These are phyloP conservation scores for Machimus rusticus DNA, from an alignment of 2,888 invertebrate genomes.

Conservation along the genomic window DNA sequence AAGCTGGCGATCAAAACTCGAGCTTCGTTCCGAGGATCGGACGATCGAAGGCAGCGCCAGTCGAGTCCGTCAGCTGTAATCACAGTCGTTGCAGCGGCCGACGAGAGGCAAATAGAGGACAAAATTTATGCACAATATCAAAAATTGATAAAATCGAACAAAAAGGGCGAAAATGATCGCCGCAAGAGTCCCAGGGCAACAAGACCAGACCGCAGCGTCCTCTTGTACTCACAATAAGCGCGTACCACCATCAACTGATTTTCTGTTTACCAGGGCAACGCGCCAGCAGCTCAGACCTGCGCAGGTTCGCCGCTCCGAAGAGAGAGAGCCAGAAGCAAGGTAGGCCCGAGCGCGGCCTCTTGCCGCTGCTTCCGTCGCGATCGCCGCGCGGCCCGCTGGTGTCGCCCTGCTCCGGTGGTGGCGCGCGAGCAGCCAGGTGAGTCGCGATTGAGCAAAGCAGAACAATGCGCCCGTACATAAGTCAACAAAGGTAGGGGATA, in stretches of 20 bases:
- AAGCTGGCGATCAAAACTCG: background rate
- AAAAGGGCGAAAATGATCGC: background rate
- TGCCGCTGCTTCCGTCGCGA: background rate
- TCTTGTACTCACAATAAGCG: conserved; percentile 52
- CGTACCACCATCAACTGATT: conserved; percentile 52
- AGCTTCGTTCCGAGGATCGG: background rate
- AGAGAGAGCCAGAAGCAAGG: conserved; percentile 5
- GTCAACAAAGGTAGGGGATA: conserved; percentile 34
- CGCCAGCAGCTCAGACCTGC: conserved; percentile 18
- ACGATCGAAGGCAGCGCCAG: background rate
- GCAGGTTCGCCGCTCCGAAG: background rate
- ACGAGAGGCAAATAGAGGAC: background rate
- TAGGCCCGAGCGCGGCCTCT: background rate
- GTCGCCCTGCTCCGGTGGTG: background rate
- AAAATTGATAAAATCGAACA: conserved; percentile 12
- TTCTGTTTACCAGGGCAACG: conserved; percentile 28
- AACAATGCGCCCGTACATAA: conserved; percentile 31
- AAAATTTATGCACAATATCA: background rate
- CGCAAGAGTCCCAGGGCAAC: conserved; percentile 40
- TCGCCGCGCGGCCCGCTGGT: background rate
- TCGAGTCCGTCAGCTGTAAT: background rate
- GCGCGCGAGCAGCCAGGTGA: background rate
- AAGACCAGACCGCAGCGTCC: conserved; percentile 49
- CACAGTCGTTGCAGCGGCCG: background rate
- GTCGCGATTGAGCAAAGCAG: conserved; percentile 36